Base-by-base conservation (phyloP, 2,888 invertebrate species). In the Epistrophe grossulariae region DNA sequence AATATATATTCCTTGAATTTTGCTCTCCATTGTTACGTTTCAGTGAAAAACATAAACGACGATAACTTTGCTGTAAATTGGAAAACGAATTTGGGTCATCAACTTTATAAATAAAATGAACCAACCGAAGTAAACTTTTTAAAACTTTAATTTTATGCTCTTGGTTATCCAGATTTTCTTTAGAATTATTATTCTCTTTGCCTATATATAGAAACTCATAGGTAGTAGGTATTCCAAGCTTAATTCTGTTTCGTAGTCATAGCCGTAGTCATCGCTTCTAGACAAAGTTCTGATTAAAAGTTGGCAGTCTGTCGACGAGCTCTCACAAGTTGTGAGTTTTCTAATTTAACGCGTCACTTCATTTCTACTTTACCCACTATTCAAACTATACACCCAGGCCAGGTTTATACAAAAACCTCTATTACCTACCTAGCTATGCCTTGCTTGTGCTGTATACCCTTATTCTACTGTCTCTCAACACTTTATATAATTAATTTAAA, bases 401-500 rank as follows among this genome's bases (percentile, higher is more conserved):
- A 40, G 38, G 57, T 24, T 2, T n/a, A 43, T 64, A 4, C 7
- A 17, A 11, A 24, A 15, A 45, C 45, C 13, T 11, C n/a, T 64
- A 5, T 17, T 45, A 15, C 31, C 64, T 52, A 24, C 31, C 28
- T n/a, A n/a, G n/a, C n/a, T n/a, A n/a, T n/a, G n/a, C n/a, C n/a
- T n/a, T n/a, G n/a, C n/a, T 15, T 6, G 5, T 19, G 31, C 1
- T 43, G 40, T 19, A 28, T 28, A 55, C 64, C 19, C 17, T 15
- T 19, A 48, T 48, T 64, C n/a, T 40, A 17, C 70, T 17, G 17
- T 45, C 78, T 9, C 35, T 48, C 78, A 59, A 59, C 71, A 79
- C 76, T 79, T 84, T 35, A 35, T 35, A 35, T 35, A 84, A 84
- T 84, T 80, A 84, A 84, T 84, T 80, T 80, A 84, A 80, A 84